A percentile compares a stretch with the other conserved stretches of the same genome.
Evolutionary conservation across 2,113 vertebrate genomes (phyloP).

Genomic region (Percopsis transmontana): DNA sequence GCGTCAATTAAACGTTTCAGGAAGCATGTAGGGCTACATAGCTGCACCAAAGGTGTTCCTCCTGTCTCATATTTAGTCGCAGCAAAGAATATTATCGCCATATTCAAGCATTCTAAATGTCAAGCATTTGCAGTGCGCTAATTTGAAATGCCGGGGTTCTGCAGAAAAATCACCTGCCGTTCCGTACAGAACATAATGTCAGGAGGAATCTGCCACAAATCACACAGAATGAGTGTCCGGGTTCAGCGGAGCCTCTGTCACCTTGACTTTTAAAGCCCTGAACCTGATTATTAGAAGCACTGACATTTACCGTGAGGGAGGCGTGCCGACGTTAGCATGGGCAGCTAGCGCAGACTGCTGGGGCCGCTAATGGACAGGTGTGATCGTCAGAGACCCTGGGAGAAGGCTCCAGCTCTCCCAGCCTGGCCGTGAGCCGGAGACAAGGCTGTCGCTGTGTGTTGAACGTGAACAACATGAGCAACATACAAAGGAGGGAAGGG

Average conservation of each 20-base stretch:
- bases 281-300: conserved; percentile 39
- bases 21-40: too few species aligned
- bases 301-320: too few species aligned
- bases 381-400: conserved; percentile 19
- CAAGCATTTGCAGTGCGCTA: not conserved
- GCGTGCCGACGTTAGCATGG: too few species aligned
- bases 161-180: conserved; percentile 5
- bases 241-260: conserved; percentile 19
- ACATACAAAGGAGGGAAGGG: too few species aligned
- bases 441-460: too few species aligned
- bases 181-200: conserved; percentile 1
- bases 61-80: not conserved
- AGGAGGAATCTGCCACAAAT: conserved; percentile 6
- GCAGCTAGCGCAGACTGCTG: not conserved
- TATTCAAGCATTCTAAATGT: not conserved
- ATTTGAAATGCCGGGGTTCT: conserved; percentile 8
- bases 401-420: too few species aligned
- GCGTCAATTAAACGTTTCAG: too few species aligned
- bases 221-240: conserved; percentile 9
- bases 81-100: not conserved
- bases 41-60: not conserved
- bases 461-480: too few species aligned
- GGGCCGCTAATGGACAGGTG: conserved; percentile 19
- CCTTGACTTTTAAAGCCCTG: conserved; percentile 40
- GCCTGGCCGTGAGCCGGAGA: too few species aligned